phyloP scores from a whole-genome alignment of 2,888 invertebrate species.

The Monoplex corrugatus region DNA sequence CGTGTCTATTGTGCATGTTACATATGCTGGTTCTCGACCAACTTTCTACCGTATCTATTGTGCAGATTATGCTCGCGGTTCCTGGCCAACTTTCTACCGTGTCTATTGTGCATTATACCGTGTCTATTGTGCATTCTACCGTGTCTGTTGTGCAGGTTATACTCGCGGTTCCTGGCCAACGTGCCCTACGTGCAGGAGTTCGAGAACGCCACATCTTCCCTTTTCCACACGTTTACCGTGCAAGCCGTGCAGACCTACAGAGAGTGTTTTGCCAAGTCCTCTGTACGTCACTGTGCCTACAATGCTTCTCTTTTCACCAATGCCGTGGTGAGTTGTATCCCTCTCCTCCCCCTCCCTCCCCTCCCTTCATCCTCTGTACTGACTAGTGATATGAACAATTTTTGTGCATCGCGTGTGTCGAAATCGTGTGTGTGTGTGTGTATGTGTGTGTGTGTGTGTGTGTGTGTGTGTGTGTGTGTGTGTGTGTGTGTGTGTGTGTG shows the following conservation, averaged over 20 bases:
- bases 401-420: neutral
- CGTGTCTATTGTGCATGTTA: too few relatives aligned
- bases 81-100: neutral
- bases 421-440: neutral
- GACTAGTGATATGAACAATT: neutral
- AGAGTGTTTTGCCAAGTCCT: conserved; percentile 37
- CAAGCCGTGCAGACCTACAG: conserved; percentile 47
- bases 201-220: conserved; percentile 46
- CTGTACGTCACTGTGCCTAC: conserved; percentile 48
- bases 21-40: too few relatives aligned
- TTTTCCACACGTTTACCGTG: conserved; percentile 46
- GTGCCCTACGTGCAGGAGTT: conserved; percentile 43
- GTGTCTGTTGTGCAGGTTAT: conserved; percentile 18
- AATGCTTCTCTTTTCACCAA: conserved; percentile 44
- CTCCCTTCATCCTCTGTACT: neutral
- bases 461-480: neutral
- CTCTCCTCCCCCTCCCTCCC: neutral
- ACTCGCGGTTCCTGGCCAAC: conserved; percentile 45
- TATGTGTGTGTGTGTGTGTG: neutral
- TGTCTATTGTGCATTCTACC: too few relatives aligned
- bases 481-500: neutral
- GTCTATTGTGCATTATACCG: too few relatives aligned
- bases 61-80: too few relatives aligned
- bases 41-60: too few relatives aligned
- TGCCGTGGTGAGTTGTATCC: conserved; percentile 30